These are phyloP conservation scores for Pristis pectinata DNA, from an alignment of 2,797 vertebrate species.

Conservation along the genomic window DNA sequence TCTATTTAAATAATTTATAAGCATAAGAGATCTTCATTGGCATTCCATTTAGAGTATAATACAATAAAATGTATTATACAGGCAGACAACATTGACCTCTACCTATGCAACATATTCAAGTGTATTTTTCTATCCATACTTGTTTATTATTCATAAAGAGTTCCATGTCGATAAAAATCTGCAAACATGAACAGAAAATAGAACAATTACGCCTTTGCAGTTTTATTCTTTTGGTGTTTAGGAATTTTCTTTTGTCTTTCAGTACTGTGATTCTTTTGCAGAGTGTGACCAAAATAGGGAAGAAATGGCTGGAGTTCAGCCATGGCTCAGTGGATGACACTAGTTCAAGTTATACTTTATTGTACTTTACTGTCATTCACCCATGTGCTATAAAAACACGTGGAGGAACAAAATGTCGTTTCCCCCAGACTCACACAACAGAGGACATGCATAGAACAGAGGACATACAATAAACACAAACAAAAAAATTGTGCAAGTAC, in stretches of 20 bases:
- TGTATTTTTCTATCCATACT: neutral
- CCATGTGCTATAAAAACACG: no score
- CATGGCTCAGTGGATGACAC: neutral
- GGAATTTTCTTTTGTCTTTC: neutral
- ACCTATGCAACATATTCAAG: neutral
- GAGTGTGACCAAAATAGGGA: neutral
- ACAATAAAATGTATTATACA: neutral
- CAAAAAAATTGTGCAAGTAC: no score
- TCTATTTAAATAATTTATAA: conserved; percentile 25
- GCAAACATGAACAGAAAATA: neutral
- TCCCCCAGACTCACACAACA: no score
- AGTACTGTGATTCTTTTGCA: neutral
- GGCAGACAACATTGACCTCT: conserved; percentile 2
- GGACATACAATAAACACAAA: no score
- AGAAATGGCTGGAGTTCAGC: neutral
- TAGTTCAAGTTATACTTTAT: no score
- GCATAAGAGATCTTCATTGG: conserved; percentile 18
- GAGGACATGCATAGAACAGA: no score
- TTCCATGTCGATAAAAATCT: neutral
- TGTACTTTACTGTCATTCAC: no score
- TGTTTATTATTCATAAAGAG: neutral
- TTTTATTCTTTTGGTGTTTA: neutral
- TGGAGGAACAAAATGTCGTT: no score
- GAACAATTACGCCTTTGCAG: neutral
- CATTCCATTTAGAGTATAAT: neutral